Percentiles rank a stretch among this genome's conserved stretches.
Evolutionary conservation across 2,113 vertebrate genomes (phyloP).

Genomic region (Solenodon paradoxus): DNA sequence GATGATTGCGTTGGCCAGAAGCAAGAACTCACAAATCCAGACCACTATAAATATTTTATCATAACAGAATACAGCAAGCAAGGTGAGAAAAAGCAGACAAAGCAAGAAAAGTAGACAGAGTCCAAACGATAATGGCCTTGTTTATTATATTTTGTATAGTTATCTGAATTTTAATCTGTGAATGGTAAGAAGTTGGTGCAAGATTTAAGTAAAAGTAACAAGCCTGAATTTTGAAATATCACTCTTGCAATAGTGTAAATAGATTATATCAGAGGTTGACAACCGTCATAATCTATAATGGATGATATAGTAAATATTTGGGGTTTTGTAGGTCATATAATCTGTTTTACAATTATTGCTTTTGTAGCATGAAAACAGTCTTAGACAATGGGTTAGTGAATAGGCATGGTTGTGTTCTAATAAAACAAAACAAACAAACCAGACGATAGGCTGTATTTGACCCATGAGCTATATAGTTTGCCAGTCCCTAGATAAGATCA

Average conservation of each 20-base stretch:
- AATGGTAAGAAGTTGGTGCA: not conserved
- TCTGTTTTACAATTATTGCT: not conserved
- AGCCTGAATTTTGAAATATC: constrained; percentile 1
- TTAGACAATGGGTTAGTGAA: not conserved
- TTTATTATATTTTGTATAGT: not conserved
- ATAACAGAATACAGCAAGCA: not conserved
- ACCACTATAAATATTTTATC: not conserved
- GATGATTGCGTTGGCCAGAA: not conserved
- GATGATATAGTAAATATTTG: not conserved
- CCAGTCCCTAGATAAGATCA: not conserved
- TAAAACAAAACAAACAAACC: not conserved
- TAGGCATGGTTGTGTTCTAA: not conserved
- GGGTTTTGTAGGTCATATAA: not conserved
- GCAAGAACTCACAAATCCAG: not conserved
- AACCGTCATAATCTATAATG: not conserved
- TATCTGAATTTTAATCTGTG: not conserved
- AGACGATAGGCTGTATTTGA: not conserved
- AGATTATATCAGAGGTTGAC: not conserved
- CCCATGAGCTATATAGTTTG: not conserved
- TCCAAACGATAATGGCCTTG: not conserved
- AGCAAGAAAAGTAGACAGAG: not conserved
- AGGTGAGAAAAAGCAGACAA: not conserved
- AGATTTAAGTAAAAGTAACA: not conserved
- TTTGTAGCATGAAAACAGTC: not conserved
- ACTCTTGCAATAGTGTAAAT: not conserved